Base-by-base conservation (phyloP, 2,797 vertebrate species). In the Dicrostonyx torquatus region DNA sequence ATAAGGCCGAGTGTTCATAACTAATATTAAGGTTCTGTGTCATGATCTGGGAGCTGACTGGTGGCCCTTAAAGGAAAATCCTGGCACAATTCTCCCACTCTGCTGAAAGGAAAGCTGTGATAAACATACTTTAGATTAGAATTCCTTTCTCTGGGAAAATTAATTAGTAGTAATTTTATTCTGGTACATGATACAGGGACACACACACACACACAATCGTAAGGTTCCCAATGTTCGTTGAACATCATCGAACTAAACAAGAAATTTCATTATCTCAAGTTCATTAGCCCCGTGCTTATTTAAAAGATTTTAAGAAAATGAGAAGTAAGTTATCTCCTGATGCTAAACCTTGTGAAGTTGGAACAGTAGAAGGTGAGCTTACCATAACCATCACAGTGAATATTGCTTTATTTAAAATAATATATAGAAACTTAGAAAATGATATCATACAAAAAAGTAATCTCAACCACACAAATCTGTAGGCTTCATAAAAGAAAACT, bases 61-160 rank as follows among this genome's bases (percentile, higher is more conserved):
- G 64, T 68, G 31, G 31, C 31, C 64, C 34, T 34, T 68, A 68
- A 68, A 18, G 15, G 12, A 68, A 68, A n/a, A n/a, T 6, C 34
- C 66, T 18, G 6, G 34, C n/a, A 8, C 34, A 68, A n/a, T 68
- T 68, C 70, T 75, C 14, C 75, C 43, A 86, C 29, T 92, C 26
- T 11, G 6, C n/a, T 64, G 64, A 88, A 90, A 84, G 13, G 8
- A 91, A 96, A 96, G 93, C 22, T 68, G 26, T 76, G 4, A 75
- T 18, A 34, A 50, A 75, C 8, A 76, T 5, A 20, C 55, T 91
- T 87, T 78, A 48, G 3, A 48, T 79, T 87, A n/a, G n/a, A 94
- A 91, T 77, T 86, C 70, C 68, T 3, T 70, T 93, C 58, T 72
- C 72, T 89, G n/a, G 3, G 14, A 94, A 89, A 89, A 79, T 73